Base-by-base conservation (phyloP, 2,797 vertebrate genomes). In the Ctenosaura bakeri region DNA sequence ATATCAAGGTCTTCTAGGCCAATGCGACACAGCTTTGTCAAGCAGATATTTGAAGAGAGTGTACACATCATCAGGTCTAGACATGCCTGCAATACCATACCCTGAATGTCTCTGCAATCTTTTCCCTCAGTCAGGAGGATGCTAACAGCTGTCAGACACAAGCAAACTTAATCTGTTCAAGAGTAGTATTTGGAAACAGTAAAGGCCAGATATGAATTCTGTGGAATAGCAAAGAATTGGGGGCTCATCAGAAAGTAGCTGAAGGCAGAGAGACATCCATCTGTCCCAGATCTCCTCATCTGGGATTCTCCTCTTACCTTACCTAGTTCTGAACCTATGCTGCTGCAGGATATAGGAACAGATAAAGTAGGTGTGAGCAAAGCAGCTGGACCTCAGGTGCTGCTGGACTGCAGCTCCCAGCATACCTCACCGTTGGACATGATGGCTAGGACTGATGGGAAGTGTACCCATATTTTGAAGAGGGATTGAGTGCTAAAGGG, bases 171-270 rank as follows among this genome's bases (percentile, higher is more conserved):
- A 64, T 92, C 85, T 92, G 82, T 90, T 95, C 92, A 88, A 82
- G 10, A 69, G 56, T 24, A 18, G 54, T 94, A 94, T 94, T 94
- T 93, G 81, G 85, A 92, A 94, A 91, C 87, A 92, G 84, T 62
- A 86, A 56, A 54, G 2, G 29, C 9, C 88, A 90, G 50, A 95
- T 95, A 83, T 81, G 74, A 87, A 93, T 14, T 85, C 83, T 42
- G 83, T 83, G 87, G 83, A 91, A 89, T 66, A 88, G 89, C 69
- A 85, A 83, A 85, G 22, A 14, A 81, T 22, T 32, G 87, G 77
- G 29, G 92, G 82, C 78, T 90, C 16, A 88, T 91, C 87, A 77
- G 90, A 93, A 22, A 46, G 52, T 92, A 93, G 85, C 82, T 32
- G 90, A 66, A 91, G 88, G 93, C 82, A 90, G 78, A 50, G 89